phyloP scores from a whole-genome alignment of 37 sponge, comb jelly and placozoan species.

The Corticium candelabrum region DNA sequence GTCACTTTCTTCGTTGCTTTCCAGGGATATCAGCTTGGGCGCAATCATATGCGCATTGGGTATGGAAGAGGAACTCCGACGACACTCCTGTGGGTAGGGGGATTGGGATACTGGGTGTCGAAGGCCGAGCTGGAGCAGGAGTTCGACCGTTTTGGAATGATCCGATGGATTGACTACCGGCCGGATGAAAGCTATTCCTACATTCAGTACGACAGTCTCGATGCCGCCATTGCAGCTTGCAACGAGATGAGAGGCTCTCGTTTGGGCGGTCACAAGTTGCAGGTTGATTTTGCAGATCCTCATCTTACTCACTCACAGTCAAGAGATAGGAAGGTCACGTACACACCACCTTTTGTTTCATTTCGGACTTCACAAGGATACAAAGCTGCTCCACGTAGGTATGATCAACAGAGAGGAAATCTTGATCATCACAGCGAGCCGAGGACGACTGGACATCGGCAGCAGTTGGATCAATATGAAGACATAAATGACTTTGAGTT shows the following conservation, averaged over 20 bases:
- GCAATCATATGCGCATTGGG: not conserved
- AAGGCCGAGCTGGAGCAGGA: constrained; percentile 59
- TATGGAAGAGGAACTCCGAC: not conserved
- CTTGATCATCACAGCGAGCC: no score
- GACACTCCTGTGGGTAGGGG: not conserved
- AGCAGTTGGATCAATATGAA: no score
- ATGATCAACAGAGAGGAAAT: no score
- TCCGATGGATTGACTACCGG: constrained; percentile 60
- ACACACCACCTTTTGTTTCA: no score
- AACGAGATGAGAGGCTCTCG: constrained; percentile 24
- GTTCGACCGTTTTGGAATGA: constrained; percentile 82
- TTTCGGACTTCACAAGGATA: no score
- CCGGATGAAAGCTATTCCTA: constrained; percentile 43
- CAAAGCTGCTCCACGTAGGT: no score
- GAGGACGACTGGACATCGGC: no score
- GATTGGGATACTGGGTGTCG: not conserved
- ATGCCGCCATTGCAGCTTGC: constrained; percentile 24
- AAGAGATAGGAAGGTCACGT: no score
- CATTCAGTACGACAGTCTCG: constrained; percentile 22
- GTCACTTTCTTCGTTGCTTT: no score
- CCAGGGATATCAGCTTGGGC: not conserved
- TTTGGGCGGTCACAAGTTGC: constrained; percentile 22
- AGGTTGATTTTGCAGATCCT: constrained; percentile 32
- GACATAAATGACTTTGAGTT: no score
- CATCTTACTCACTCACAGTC: constrained; percentile 7